Conservation (phyloP, 2,113 vertebrate genomes). For the Bagarius yarrelli region DNA sequence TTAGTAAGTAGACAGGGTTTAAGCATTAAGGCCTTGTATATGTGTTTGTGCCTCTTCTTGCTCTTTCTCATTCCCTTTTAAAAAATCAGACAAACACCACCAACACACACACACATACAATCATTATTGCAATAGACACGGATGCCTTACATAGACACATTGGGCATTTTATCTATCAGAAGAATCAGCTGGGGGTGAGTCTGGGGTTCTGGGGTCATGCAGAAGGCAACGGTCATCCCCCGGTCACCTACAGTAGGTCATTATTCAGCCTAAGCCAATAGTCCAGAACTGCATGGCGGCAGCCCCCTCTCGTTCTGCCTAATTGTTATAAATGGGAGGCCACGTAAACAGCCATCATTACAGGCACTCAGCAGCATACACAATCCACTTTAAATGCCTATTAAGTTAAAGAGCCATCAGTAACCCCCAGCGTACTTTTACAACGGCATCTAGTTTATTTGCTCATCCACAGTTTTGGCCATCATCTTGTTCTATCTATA, state of each 20-base stretch:
- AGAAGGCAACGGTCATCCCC: slow-evolving; percentile 91
- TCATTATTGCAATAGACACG: slow-evolving; percentile 75
- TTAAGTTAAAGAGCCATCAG: slow-evolving; percentile 79
- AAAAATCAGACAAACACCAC: slow-evolving; percentile 60
- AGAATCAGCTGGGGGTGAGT: slow-evolving; percentile 81
- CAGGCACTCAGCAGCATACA: slow-evolving; percentile 79
- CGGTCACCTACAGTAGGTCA: slow-evolving; percentile 94
- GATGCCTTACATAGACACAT: slow-evolving; percentile 70
- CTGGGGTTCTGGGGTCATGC: slow-evolving; percentile 83
- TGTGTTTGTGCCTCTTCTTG: slow-evolving; percentile 48
- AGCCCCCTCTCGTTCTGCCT: slow-evolving; percentile 86
- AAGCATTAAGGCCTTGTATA: slow-evolving; percentile 69
- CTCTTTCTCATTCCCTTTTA: slow-evolving; percentile 53
- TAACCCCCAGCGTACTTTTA: slow-evolving; percentile 73
- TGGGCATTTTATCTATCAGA: slow-evolving; percentile 78
- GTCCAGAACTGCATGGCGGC: slow-evolving; percentile 83
- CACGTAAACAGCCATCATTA: slow-evolving; percentile 83
- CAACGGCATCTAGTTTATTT: slow-evolving; percentile 61
- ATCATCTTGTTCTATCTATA: slow-evolving; percentile 61
- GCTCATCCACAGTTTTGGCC: slow-evolving; percentile 69
- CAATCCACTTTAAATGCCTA: slow-evolving; percentile 82
- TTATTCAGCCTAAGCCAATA: slow-evolving; percentile 92
- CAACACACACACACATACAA: slow-evolving; percentile 66
- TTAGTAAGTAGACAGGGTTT: slow-evolving; percentile 63
- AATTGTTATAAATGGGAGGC: slow-evolving; percentile 96